Evolutionary conservation across 2,113 vertebrate species (phyloP).

Genomic region (Engraulis encrasicolus): DNA sequence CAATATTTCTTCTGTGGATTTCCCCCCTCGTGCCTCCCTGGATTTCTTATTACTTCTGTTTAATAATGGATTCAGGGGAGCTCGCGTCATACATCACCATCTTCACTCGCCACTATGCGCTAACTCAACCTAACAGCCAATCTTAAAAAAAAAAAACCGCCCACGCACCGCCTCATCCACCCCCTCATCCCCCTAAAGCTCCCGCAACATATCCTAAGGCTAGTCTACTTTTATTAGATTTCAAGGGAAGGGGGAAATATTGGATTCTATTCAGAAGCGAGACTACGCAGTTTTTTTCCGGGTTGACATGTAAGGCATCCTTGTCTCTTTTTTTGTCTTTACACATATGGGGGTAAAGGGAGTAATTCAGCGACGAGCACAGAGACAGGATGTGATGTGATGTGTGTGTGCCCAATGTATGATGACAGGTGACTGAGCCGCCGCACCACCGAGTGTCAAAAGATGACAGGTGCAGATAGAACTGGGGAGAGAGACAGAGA

Average conservation of each 20-base stretch:
- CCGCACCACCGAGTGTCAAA: not conserved
- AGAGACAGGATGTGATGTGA: not conserved
- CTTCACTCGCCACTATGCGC: slow-evolving; percentile 22
- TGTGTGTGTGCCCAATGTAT: not conserved
- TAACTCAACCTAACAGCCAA: slow-evolving; percentile 18
- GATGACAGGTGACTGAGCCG: slow-evolving; percentile 13
- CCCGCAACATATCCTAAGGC: slow-evolving; percentile 38
- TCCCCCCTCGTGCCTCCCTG: slow-evolving; percentile 22
- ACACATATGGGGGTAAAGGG: not conserved
- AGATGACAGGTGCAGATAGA: not conserved
- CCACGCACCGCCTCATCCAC: too few species aligned
- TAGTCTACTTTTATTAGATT: slow-evolving; percentile 46
- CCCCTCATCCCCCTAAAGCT: slow-evolving; percentile 17
- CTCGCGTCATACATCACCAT: slow-evolving; percentile 34
- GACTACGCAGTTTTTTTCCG: not conserved
- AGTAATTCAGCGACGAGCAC: not conserved
- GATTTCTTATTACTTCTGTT: slow-evolving; percentile 24
- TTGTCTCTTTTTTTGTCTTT: not conserved
- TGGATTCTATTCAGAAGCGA: slow-evolving; percentile 50
- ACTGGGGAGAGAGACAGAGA: not conserved
- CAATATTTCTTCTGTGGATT: slow-evolving; percentile 5
- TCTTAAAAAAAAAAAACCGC: too few species aligned
- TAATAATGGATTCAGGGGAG: not conserved
- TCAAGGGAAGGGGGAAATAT: slow-evolving; percentile 37
- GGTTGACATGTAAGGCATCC: not conserved